Evolutionary conservation across 2,888 invertebrate species (phyloP), one percentile per base, ranked within the genome.

Genomic region (Ecliptopera silaceata): DNA sequence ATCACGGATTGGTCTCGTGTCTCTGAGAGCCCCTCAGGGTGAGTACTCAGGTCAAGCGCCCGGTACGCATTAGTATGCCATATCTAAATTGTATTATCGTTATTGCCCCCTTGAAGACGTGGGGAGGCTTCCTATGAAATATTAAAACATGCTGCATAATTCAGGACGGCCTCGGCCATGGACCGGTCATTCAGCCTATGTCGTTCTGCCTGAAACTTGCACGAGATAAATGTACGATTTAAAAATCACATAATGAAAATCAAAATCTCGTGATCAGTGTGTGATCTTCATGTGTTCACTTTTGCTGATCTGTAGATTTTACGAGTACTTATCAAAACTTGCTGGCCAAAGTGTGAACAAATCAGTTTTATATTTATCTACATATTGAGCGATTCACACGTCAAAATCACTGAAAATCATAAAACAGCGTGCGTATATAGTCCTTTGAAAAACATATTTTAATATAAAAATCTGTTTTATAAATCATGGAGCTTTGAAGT

Each of bases 111-210:
- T 69, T 66, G 75, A 76, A 75, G 77, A 83, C 80, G 81, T 78
- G 83, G 83, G 81, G 77, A 73, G 79, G 81, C 71, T 72, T 70
- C 68, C 65, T 76, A 82, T 88, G 80, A 84, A 61, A 89, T 86
- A 88, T 88, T 87, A 75, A 82, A 82, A 73, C 61, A 61, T 74
- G 73, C 79, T 86, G 84, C 79, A 88, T 88, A 39, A 88, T 85
- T 86, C 80, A 88, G 77, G 70, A 78, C 71, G 77, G 77, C 81
- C 77, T 77, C 86, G 87, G 83, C 77, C 82, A 78, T 81, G 82
- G 86, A 83, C 81, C 86, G 87, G 86, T 81, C 84, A 83, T 75
- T 75, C 77, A 74, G 69, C 74, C 72, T 65, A 42, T 26, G 61
- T 57, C 56, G 45, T 48, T 60, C 50, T 20, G 34, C 42, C 32